Evolutionary conservation across 1,140 invertebrate genomes (phyloP).

Genomic region (Lamellibrachia luymesi): DNA sequence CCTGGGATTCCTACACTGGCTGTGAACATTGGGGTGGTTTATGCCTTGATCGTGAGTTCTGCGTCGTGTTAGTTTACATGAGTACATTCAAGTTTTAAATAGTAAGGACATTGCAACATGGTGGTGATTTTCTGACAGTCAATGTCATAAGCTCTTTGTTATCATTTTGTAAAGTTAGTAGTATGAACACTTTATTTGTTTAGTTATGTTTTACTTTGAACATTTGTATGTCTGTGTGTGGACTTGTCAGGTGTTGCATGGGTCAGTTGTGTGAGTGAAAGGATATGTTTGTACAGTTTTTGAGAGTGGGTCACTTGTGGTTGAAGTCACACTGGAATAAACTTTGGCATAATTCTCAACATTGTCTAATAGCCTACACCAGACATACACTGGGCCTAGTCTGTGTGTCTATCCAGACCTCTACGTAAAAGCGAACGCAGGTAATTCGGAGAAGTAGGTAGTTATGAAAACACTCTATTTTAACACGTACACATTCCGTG

Average conservation of each 20-base stretch:
- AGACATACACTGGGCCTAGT: too few species aligned
- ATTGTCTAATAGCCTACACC: too few species aligned
- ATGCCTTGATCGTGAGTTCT: neutral
- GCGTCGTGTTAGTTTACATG: neutral
- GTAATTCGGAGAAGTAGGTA: too few species aligned
- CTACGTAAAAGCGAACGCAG: too few species aligned
- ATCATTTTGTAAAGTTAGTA: neutral
- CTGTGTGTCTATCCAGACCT: too few species aligned
- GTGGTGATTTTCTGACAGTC: neutral
- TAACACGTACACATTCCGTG: too few species aligned
- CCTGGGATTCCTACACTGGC: neutral
- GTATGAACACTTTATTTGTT: neutral
- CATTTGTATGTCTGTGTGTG: neutral
- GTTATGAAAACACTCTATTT: too few species aligned
- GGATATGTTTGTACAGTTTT: neutral
- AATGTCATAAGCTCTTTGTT: neutral
- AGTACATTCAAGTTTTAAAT: neutral
- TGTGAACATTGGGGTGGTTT: neutral
- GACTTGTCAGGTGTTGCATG: neutral
- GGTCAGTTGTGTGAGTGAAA: neutral
- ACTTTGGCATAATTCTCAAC: neutral
- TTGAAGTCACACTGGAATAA: neutral
- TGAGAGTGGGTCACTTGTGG: neutral
- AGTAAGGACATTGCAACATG: neutral
- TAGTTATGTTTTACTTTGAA: neutral